Base-by-base conservation (phyloP, 2,888 invertebrate species). In the Podotricha telesiphe region DNA sequence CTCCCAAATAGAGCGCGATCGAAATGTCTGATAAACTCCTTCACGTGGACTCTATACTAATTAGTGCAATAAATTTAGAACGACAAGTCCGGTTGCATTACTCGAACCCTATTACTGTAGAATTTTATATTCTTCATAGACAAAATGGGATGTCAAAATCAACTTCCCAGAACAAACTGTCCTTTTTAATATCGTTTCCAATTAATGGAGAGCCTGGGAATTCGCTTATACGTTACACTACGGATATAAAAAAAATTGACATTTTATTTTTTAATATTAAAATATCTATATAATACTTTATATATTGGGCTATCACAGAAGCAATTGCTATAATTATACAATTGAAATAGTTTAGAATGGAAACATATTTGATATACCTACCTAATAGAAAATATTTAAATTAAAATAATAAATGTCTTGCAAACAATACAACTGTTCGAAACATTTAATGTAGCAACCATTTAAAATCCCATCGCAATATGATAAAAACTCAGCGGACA, bases 1-100 rank as follows among this genome's bases (percentile, higher is more conserved):
- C 93, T 88, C 93, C 92, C 92, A 92, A 92, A 92, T 91, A 91
- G 91, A 87, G 84, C 77, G 83, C 80, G 93, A 91, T 92, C 81
- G 78, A 84, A 81, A 78, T 79, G 74, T 70, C 55, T 78, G 91
- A 91, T 91, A 91, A 89, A 83, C 86, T 82, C 88, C 80, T 89
- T 87, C 89, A 86, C 83, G 87, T 85, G 83, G 89, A 81, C 87
- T 80, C 86, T 86, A n/a, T n/a, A 90, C 93, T 93, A 93, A 93
- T 93, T 93, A 91, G 91, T 81, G 88, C 86, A 90, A 92, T 93
- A 93, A 92, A 93, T 93, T 89, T 84, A 78, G 80, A 78, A 84
- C 83, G 86, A 86, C 88, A 87, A 86, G 81, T 82, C 79, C 73
- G 79, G 81, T 84, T 85, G 82, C 82, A 68, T 69, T 72, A 80